Percentiles rank a stretch among this genome's conserved stretches.
phyloP scores from a whole-genome alignment of 2,113 vertebrate genomes.

The Seriola quinqueradiata region DNA sequence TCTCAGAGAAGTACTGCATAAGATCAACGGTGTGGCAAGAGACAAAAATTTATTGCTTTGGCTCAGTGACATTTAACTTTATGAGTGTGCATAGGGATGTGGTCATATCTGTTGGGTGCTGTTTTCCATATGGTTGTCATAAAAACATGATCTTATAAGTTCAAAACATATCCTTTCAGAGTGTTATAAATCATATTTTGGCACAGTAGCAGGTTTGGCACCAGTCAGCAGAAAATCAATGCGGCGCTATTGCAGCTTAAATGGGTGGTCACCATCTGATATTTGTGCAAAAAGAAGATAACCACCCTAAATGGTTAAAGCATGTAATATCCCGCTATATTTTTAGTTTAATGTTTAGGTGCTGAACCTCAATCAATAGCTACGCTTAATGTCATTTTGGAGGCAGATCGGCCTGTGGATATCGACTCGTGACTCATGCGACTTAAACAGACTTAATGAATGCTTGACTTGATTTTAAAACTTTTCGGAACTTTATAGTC shows the following conservation, averaged over 20 bases:
- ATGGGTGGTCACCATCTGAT: slow-evolving; percentile 50
- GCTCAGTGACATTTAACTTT: slow-evolving; percentile 34
- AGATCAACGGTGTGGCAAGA: slow-evolving; percentile 39
- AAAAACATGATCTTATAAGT: slow-evolving; percentile 56
- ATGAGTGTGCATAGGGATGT: slow-evolving; percentile 43
- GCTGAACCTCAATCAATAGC: slow-evolving; percentile 6
- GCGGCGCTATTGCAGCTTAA: slow-evolving; percentile 18
- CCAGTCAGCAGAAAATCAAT: slow-evolving; percentile 35
- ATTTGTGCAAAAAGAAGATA: slow-evolving; percentile 27
- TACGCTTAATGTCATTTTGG: slow-evolving; percentile 23
- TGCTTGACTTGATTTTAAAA: slow-evolving; percentile 12
- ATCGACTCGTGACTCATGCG: neutral
- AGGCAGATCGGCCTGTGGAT: slow-evolving; percentile 20
- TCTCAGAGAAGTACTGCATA: slow-evolving; percentile 15
- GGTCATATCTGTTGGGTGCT: slow-evolving; percentile 57
- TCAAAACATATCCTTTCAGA: slow-evolving; percentile 41
- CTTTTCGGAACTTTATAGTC: slow-evolving; percentile 6
- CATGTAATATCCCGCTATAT: neutral
- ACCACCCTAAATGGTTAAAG: slow-evolving; percentile 29
- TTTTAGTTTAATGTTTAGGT: slow-evolving; percentile 15
- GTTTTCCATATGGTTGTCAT: slow-evolving; percentile 54
- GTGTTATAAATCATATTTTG: slow-evolving; percentile 57
- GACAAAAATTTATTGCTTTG: slow-evolving; percentile 45
- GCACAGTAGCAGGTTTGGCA: slow-evolving; percentile 54
- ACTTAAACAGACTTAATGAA: neutral